Base-by-base conservation (phyloP, 2,888 invertebrate genomes). In the Meteorus colon region DNA sequence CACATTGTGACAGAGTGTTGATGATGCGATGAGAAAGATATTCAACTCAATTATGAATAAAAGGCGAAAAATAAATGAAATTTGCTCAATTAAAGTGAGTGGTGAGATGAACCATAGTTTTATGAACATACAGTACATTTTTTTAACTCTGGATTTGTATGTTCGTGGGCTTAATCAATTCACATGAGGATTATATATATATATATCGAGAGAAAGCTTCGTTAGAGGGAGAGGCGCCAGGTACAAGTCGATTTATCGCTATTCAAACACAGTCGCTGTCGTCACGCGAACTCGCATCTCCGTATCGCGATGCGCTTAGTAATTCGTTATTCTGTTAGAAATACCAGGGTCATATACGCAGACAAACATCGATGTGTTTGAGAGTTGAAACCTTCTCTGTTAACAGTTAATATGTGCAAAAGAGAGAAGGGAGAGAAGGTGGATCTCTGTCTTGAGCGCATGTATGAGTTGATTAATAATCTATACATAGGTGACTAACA, bases 191-290 rank as follows among this genome's bases (percentile, higher is more conserved):
- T 8, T 59, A 27, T 62, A 10, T 16, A 62, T 16, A 62, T 27
- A 60, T 29, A 34, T 34, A 34, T 16, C n/a, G 60, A 2, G 16
- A n/a, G 29, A n/a, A 34, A 60, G 27, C n/a, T 60, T n/a, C 19
- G 62, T 72, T 55, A 19, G 74, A 78, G 75, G 74, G 81, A 70
- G 73, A 75, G 78, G 81, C 82, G 81, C 81, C 83, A 81, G 81
- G 80, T 79, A 85, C 82, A 80, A 82, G 84, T 81, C 83, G 81
- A 83, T 83, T 88, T 88, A 88, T 88, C 88, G 82, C 77, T 86
- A 81, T 84, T 82, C 86, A 88, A 88, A 88, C 10, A 55, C 84
- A 88, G 67, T 73, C 82, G 84, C 81, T 86, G 86, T 87, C 87
- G 83, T 82, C 80, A 80, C 83, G 86, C 85, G 80, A 85, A 83